phyloP scores from a whole-genome alignment of 2,113 vertebrate genomes.

The Syngnathus scovelli region DNA sequence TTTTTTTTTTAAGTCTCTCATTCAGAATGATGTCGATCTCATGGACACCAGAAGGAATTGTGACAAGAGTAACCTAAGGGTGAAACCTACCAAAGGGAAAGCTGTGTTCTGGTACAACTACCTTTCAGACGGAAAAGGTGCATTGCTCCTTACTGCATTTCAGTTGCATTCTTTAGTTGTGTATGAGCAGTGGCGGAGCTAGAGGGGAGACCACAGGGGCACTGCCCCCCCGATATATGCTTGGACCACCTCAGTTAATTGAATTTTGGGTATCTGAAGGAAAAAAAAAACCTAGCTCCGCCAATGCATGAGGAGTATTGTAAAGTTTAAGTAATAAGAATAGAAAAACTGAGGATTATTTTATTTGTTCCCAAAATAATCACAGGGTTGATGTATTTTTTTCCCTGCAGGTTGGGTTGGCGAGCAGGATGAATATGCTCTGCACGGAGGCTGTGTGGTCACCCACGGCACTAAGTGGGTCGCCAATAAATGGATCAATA shows the following conservation, averaged over 20 bases:
- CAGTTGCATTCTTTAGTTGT: too few species aligned
- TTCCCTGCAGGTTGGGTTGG: constrained; percentile 85
- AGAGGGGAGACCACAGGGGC: too few species aligned
- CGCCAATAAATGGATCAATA: constrained; percentile 98
- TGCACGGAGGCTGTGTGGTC: constrained; percentile 93
- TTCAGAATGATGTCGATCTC: constrained; percentile 90
- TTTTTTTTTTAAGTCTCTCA: constrained; percentile 77
- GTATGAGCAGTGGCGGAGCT: too few species aligned
- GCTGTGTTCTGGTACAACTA: constrained; percentile 99
- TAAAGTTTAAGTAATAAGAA: too few species aligned
- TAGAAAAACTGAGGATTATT: background rate
- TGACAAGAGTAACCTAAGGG: constrained; percentile 89
- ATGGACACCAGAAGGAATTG: constrained; percentile 94
- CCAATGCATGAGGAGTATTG: too few species aligned
- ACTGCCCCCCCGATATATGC: too few species aligned
- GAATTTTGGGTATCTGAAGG: too few species aligned
- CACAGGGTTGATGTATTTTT: background rate
- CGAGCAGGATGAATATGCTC: constrained; percentile 89
- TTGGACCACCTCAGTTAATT: too few species aligned
- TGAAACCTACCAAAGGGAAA: constrained; percentile 89
- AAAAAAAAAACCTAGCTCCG: too few species aligned
- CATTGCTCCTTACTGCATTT: background rate
- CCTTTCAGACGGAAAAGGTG: constrained; percentile 93
- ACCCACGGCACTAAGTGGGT: constrained; percentile 92
- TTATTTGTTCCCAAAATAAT: background rate